Evolutionary conservation across 2,113 vertebrate species (phyloP), one percentile per base, ranked within the genome.

Genomic region (Eulemur macaco): DNA sequence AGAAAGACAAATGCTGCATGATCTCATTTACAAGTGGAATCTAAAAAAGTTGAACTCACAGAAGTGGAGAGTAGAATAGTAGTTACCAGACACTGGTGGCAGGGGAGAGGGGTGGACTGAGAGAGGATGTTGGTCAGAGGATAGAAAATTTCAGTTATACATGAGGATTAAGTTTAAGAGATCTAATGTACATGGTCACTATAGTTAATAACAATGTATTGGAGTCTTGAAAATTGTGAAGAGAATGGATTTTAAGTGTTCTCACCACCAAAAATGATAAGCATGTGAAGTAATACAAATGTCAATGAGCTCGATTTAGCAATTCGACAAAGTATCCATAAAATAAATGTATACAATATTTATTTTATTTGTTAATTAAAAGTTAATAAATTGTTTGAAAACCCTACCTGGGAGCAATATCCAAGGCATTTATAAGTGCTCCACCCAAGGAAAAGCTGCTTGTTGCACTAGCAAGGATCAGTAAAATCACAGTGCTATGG

Each of bases 381-480:
- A 68, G n/a, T 20, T 20, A 68, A 63, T 29, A 60, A 64, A 31
- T 34, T 31, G 34, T 66, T 66, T 66, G 4, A 20, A 31, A 37
- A 31, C 5, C 88, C 3, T 94, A 97, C 97, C 96, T 97, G 88
- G 96, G 95, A 76, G 97, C 96, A 0, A 97, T 96, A 39, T 97
- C 97, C 81, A 97, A 18, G 50, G 20, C 6, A 47, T 97, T 97
- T n/a, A 97, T 47, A 0, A 47, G 0, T 2, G 12, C 0, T 50
- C 94, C 96, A 0, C 0, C 25, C 2, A 58, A 0, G 18, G 1
- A 34, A 20, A 96, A 92, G 63, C 23, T 78, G 9, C 2, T 1
- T 0, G 88, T 87, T 8, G 96, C 73, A 27, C 8, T 45, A 31
- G 76, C 37, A 7, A 97, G 80, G 12, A 85, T 87, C 50, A 97